Evolutionary conservation across 2,113 vertebrate genomes (phyloP), one percentile per base, ranked within the genome.

Genomic region (Pungitius pungitius): DNA sequence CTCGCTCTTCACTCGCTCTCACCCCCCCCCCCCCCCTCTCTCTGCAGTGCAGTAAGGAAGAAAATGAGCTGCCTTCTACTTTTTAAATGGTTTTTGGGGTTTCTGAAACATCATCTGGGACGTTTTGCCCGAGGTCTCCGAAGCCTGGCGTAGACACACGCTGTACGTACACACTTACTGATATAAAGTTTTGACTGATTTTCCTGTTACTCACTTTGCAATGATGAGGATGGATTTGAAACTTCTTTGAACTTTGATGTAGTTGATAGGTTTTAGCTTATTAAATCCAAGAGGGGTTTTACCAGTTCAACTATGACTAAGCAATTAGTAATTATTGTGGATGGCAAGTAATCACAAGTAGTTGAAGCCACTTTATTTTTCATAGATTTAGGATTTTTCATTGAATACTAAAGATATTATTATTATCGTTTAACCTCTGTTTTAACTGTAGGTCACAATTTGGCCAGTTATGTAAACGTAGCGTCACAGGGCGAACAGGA

Each of bases 11-110:
- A 74, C 74, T 64, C 80, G 58, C 81, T 71, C 86, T 70, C 43
- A 63, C 66, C 40, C 57, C 1, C 54, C 27, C 66, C 40, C 57
- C 1, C 54, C 27, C 62, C 65, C 84, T 77, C 83, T 86, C 76
- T 88, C 87, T 75, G 70, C 8, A 81, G 81, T 85, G 87, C 88
- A 90, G 87, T 81, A 88, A 90, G 75, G 84, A 87, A 83, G 85
- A 88, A 87, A 89, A 90, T 85, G 78, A 87, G 85, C 80, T 80
- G 82, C 81, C 87, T 90, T 91, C 82, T 89, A 88, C 90, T 90
- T 91, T 90, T 90, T 88, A 91, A 90, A 89, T 90, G 80, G 83
- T 91, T 91, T 89, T 88, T 85, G 83, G 91, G 87, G 85, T 87
- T 90, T 90, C 73, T 88, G 89, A 90, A 90, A 87, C 83, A 90